These are phyloP conservation scores for Kuschelorhynchus macadamiae DNA, from an alignment of 2,888 invertebrate genomes.

Conservation along the genomic window DNA sequence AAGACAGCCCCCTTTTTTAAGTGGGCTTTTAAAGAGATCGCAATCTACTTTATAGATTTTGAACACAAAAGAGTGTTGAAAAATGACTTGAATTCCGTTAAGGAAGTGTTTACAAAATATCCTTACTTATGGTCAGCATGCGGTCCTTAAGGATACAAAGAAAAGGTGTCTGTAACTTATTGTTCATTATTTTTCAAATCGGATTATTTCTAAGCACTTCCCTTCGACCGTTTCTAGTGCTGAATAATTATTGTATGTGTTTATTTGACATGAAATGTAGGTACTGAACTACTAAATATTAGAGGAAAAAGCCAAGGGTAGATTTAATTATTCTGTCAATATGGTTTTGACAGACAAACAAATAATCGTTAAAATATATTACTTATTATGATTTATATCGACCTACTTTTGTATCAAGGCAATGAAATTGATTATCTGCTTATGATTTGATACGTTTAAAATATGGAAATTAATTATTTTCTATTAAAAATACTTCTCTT, in stretches of 20 bases:
- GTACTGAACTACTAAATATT: no score
- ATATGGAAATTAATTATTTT: no score
- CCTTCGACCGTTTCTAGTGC: constrained; percentile 17
- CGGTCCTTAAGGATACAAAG: constrained; percentile 40
- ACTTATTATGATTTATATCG: no score
- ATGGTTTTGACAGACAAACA: no score
- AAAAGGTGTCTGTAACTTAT: constrained; percentile 43
- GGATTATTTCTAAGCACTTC: constrained; percentile 45
- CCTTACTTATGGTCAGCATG: constrained; percentile 46
- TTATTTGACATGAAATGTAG: constrained; percentile 16
- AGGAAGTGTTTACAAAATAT: constrained; percentile 52
- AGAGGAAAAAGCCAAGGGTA: no score
- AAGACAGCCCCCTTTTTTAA: constrained; percentile 32
- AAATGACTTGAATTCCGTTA: constrained; percentile 52
- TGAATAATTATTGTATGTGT: constrained; percentile 13
- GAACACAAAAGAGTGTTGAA: constrained; percentile 39
- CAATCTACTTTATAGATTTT: constrained; percentile 40
- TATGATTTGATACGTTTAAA: no score
- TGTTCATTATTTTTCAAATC: constrained; percentile 36
- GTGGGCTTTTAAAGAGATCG: constrained; percentile 38
- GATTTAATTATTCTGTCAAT: no score
- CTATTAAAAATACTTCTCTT: no score
- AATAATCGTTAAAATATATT: no score
- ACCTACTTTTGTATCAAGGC: no score
- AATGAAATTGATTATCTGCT: no score